phyloP scores from a whole-genome alignment of 2,113 vertebrate genomes.

The Grus americana region DNA sequence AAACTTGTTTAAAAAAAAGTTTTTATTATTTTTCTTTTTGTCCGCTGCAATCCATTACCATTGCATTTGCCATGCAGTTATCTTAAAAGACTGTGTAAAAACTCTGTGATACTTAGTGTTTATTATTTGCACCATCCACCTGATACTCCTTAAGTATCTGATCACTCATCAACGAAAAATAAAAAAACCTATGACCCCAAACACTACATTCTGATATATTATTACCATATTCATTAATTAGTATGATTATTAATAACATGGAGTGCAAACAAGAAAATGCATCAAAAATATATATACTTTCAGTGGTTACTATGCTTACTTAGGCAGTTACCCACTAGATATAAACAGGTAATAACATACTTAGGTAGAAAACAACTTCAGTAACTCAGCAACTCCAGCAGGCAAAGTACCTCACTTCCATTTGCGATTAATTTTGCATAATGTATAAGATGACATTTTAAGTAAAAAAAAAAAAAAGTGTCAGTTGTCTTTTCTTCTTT shows the following conservation, averaged over 20 bases:
- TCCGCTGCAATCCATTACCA: not conserved
- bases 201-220: not conserved
- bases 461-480: not conserved
- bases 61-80: not conserved
- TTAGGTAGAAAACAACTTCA: not conserved
- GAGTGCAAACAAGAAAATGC: not conserved
- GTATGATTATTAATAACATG: not conserved
- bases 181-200: not conserved
- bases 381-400: not conserved
- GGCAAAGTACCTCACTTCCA: rapidly evolving
- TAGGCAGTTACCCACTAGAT: not conserved
- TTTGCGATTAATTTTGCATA: not conserved
- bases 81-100: not conserved
- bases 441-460: not conserved
- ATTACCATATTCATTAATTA: not conserved
- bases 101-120: not conserved
- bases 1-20: not conserved
- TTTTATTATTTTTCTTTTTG: not conserved
- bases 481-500: not conserved
- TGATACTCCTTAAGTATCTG: not conserved
- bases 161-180: rapidly evolving
- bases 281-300: not conserved
- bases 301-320: not conserved
- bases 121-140: not conserved
- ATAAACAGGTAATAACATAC: not conserved